Base-by-base conservation (phyloP, 2,113 vertebrate species). In the Chroicocephalus ridibundus region DNA sequence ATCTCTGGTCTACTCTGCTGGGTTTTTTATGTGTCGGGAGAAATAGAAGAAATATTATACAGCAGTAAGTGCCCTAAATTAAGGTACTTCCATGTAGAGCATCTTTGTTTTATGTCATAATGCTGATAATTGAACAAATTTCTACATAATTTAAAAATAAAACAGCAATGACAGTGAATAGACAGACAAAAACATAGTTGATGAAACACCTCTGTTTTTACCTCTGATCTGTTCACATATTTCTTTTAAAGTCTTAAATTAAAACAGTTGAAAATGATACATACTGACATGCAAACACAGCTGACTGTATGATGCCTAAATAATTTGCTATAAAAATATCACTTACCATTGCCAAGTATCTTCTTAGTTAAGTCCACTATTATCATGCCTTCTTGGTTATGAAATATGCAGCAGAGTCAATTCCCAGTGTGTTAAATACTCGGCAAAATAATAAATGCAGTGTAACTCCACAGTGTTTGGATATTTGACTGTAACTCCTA, bases 301-400 rank as follows among this genome's bases (percentile, higher is more conserved):
- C 71, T 80, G 66, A 47, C 66, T 62, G 18, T 54, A 52, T 25
- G 42, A 70, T 58, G 52, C 47, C 38, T 76, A 83, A 95, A 81
- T 55, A 93, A 89, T 90, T 83, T 82, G n/a, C 54, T 74, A 81
- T 65, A 87, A 96, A 88, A 94, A 91, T 80, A 72, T 29, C 86
- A 96, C 98, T 98, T 95, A 98, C 98, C 98, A 32, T 93, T 81
- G 94, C 97, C 95, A 97, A 97, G 94, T 36, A 54, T 88, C 90
- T 93, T 98, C 97, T 96, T 95, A 72, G 96, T 97, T 88, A 95
- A 93, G 80, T 97, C 96, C 95, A 82, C 47, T 81, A 34, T 97
- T 88, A 81, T 84, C 34, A 31, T 46, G 29, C 31, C 72, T 95
- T 54, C 71, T 65, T 74, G 89, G 64, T 57, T 27, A 44, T 74